Percentiles rank a stretch among this genome's conserved stretches.
phyloP scores from a whole-genome alignment of 2,888 invertebrate genomes.

The Brachyptera putata region DNA sequence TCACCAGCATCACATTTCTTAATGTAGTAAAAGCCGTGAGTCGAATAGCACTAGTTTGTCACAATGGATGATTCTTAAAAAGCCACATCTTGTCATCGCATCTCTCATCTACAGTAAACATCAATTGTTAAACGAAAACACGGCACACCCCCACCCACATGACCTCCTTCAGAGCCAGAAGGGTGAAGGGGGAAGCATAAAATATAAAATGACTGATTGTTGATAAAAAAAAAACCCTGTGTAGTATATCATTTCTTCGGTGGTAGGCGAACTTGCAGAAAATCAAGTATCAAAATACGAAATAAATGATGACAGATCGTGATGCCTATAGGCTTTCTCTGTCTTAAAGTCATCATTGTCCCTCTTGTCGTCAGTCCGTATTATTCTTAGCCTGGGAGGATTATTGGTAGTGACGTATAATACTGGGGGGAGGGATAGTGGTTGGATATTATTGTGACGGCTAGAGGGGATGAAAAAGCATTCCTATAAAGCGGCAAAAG shows the following conservation, averaged over 20 bases:
- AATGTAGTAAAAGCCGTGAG: not conserved
- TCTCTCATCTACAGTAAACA: constrained; percentile 2
- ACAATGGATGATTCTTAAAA: constrained; percentile 19
- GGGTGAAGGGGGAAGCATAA: too few relatives aligned
- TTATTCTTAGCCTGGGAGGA: constrained; percentile 1
- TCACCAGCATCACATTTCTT: not conserved
- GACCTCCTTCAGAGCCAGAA: not conserved
- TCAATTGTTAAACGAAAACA: not conserved
- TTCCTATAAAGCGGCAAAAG: constrained; percentile 13
- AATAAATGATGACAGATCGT: constrained; percentile 10
- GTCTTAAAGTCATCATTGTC: not conserved
- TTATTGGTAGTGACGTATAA: constrained; percentile 20
- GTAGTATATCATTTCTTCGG: not conserved
- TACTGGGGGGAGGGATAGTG: too few relatives aligned
- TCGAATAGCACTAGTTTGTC: not conserved
- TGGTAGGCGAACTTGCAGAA: not conserved
- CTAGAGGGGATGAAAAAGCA: not conserved
- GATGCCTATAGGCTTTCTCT: not conserved
- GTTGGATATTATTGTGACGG: constrained; percentile 3
- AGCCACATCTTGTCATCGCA: constrained; percentile 10
- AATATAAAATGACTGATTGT: not conserved
- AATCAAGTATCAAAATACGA: not conserved
- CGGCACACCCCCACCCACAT: too few relatives aligned
- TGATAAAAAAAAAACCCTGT: not conserved
- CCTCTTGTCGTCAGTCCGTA: too few relatives aligned